A percentile compares a stretch with the other conserved stretches of the same genome.
Conservation (phyloP, 2,113 vertebrate genomes). For the Catharus fuscescens region DNA sequence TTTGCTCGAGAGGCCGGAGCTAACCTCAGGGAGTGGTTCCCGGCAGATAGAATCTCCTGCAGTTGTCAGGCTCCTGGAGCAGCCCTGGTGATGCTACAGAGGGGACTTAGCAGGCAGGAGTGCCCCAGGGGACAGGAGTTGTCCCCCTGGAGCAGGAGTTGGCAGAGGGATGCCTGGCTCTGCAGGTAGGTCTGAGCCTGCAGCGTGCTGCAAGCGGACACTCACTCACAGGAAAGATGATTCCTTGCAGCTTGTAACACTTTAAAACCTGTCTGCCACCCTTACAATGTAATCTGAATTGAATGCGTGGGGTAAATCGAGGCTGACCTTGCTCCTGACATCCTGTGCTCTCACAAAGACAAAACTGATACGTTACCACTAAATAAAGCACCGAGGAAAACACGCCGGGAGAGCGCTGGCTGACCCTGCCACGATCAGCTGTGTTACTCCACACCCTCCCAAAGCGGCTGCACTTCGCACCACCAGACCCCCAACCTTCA, state of each 20-base stretch:
- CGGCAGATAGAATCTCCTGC: neutral
- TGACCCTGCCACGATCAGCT: neutral
- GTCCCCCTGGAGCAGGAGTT: neutral
- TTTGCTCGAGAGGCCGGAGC: neutral
- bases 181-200: neutral
- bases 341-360: neutral
- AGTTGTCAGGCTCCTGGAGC: neutral
- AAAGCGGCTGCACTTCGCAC: neutral
- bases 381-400: conserved; percentile 26
- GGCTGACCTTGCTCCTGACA: conserved; percentile 14
- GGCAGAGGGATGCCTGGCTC: neutral
- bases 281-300: neutral
- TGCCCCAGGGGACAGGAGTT: neutral
- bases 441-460: neutral
- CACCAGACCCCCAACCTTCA: neutral
- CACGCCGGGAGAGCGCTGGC: neutral
- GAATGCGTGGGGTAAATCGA: neutral
- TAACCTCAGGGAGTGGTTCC: neutral
- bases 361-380: neutral
- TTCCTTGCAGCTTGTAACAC: neutral
- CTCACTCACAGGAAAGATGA: neutral
- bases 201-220: neutral
- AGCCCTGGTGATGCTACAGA: neutral
- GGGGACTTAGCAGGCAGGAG: neutral
- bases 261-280: neutral